These are phyloP conservation scores for Enteromius fasciolatus DNA, from an alignment of 2,797 vertebrate species.

Conservation along the genomic window DNA sequence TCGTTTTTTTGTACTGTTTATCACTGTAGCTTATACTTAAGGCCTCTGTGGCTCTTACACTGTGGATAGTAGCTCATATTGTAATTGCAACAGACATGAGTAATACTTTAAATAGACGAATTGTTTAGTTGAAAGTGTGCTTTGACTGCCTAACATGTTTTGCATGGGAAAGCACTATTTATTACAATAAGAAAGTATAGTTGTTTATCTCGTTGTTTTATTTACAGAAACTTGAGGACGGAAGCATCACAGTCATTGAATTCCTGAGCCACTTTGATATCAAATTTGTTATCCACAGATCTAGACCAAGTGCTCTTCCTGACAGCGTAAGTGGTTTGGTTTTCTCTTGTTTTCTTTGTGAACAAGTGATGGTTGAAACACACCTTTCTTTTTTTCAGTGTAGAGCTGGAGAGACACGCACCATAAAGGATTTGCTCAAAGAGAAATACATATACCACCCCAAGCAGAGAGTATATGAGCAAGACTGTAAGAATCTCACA, in stretches of 20 bases:
- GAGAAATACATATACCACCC: slow-evolving; percentile 82
- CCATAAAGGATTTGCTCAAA: slow-evolving; percentile 78
- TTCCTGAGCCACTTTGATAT: slow-evolving; percentile 90
- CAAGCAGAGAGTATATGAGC: slow-evolving; percentile 85
- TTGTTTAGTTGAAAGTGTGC: background rate
- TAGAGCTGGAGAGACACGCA: slow-evolving; percentile 65
- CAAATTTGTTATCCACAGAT: slow-evolving; percentile 88
- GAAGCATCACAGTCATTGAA: slow-evolving; percentile 85
- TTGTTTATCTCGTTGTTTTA: slow-evolving; percentile 32
- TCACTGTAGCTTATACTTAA: background rate
- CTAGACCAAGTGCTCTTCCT: slow-evolving; percentile 87
- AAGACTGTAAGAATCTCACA: slow-evolving; percentile 79
- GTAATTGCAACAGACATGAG: background rate
- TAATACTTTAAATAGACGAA: background rate
- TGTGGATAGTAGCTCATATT: background rate
- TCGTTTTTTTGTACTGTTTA: background rate
- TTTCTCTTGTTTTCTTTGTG: slow-evolving; percentile 6
- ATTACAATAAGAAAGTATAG: background rate
- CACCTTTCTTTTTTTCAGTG: slow-evolving; percentile 61
- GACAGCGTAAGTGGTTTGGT: slow-evolving; percentile 75
- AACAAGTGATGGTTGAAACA: background rate
- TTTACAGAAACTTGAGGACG: slow-evolving; percentile 86
- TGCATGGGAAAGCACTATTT: background rate
- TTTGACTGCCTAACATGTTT: background rate
- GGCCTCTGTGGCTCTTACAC: background rate